phyloP scores from a whole-genome alignment of 2,797 vertebrate species.

The Sebastes melanostomus region DNA sequence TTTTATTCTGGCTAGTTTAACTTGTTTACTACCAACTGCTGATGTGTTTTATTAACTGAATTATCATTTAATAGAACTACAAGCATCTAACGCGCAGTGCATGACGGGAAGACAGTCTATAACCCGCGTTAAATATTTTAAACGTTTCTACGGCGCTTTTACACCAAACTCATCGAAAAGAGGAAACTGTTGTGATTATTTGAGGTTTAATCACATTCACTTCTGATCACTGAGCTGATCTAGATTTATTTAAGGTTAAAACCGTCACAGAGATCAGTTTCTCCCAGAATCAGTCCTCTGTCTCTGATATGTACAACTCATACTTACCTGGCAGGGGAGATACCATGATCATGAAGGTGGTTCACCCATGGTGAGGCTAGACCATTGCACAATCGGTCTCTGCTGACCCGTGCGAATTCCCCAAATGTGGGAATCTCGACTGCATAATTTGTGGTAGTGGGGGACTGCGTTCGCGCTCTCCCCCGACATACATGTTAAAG shows the following conservation, averaged over 20 bases:
- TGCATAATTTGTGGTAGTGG: conserved; percentile 51
- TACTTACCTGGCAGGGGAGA: conserved; percentile 40
- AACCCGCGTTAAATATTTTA: neutral
- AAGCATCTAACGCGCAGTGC: too few relatives aligned
- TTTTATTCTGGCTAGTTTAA: too few relatives aligned
- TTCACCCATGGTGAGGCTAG: conserved; percentile 39
- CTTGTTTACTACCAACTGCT: too few relatives aligned
- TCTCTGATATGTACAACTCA: neutral
- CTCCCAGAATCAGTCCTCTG: neutral
- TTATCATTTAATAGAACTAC: too few relatives aligned
- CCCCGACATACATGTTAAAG: neutral
- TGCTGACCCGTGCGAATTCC: conserved; percentile 55
- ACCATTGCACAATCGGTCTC: conserved; percentile 16
- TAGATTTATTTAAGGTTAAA: too few relatives aligned
- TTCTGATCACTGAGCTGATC: too few relatives aligned
- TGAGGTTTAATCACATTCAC: rapidly evolving
- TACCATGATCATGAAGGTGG: conserved; percentile 43
- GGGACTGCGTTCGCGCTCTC: conserved; percentile 52
- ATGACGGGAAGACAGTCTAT: neutral
- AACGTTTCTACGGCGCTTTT: neutral
- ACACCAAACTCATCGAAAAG: neutral
- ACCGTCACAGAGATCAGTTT: too few relatives aligned
- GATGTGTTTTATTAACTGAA: neutral
- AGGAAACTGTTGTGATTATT: neutral
- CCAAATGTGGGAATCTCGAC: conserved; percentile 55